Conservation (phyloP, 2,797 vertebrate species). For the Craterocephalus amniculus region DNA sequence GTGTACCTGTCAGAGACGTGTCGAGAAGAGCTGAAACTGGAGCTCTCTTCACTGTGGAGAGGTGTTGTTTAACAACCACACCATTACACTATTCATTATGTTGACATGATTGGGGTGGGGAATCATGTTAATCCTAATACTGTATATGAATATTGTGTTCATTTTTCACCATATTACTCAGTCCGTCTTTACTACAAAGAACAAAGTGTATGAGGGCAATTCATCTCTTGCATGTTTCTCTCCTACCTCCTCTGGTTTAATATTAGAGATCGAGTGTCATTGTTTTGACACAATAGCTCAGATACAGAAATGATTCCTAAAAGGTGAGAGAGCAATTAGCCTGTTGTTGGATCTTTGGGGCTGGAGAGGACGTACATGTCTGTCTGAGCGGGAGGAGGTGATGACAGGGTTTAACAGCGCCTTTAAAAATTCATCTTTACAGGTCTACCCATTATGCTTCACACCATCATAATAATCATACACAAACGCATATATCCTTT, state of each 20-base stretch:
- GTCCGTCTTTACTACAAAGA: constrained; percentile 47
- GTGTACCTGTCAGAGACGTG: constrained; percentile 74
- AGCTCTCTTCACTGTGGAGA: constrained; percentile 54
- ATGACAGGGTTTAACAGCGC: constrained; percentile 68
- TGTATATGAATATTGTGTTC: constrained; percentile 42
- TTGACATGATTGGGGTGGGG: constrained; percentile 73
- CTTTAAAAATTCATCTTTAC: constrained; percentile 67
- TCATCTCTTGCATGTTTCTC: constrained; percentile 19
- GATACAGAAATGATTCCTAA: constrained; percentile 74
- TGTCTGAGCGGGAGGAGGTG: constrained; percentile 66
- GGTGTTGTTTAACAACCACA: constrained; percentile 67
- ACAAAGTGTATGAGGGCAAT: constrained; percentile 22
- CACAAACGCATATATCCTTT: constrained; percentile 45
- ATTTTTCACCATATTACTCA: constrained; percentile 49
- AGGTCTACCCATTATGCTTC: constrained; percentile 60
- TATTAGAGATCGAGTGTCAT: constrained; percentile 77
- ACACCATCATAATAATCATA: constrained; percentile 56
- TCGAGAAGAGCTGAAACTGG: constrained; percentile 61
- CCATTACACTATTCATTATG: constrained; percentile 72
- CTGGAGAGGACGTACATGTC: constrained; percentile 63
- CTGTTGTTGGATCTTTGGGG: constrained; percentile 68
- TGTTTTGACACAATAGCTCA: constrained; percentile 81
- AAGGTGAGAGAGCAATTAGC: constrained; percentile 82
- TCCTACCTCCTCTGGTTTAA: constrained; percentile 39
- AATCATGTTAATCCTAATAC: constrained; percentile 54